Evolutionary conservation across 2,113 vertebrate species (phyloP).

Genomic region (Chionis minor): DNA sequence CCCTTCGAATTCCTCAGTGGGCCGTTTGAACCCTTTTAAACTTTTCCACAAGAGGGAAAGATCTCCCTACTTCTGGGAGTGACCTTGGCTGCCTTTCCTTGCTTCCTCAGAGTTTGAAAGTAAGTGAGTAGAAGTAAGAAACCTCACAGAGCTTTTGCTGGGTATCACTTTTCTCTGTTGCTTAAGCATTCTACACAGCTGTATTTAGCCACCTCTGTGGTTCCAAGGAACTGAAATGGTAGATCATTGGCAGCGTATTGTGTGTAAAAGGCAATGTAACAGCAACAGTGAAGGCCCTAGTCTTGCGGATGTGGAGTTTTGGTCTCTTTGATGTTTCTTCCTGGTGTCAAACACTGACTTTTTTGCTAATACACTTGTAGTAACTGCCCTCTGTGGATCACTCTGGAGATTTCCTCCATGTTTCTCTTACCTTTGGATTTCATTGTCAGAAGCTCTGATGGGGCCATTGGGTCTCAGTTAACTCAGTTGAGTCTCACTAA

Average conservation of each 20-base stretch:
- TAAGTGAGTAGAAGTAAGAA: neutral
- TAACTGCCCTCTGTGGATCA: neutral
- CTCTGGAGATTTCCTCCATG: neutral
- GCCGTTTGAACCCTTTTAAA: neutral
- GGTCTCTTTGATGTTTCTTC: neutral
- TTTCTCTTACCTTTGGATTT: neutral
- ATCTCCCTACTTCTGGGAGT: neutral
- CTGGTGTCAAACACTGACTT: neutral
- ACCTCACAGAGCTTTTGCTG: neutral
- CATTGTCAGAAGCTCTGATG: neutral
- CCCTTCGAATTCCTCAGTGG: neutral
- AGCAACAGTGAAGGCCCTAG: neutral
- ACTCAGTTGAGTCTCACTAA: neutral
- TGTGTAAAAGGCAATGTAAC: neutral
- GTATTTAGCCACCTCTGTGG: neutral
- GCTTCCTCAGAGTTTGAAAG: neutral
- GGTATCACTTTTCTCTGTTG: neutral
- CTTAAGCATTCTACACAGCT: neutral
- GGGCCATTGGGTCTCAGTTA: neutral
- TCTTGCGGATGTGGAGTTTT: neutral
- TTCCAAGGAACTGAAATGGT: neutral
- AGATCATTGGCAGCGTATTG: neutral
- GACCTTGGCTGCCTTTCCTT: neutral
- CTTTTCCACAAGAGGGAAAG: neutral
- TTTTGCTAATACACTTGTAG: neutral